Base-by-base conservation (phyloP, 2,113 vertebrate species). In the Spea multiplicata region DNA sequence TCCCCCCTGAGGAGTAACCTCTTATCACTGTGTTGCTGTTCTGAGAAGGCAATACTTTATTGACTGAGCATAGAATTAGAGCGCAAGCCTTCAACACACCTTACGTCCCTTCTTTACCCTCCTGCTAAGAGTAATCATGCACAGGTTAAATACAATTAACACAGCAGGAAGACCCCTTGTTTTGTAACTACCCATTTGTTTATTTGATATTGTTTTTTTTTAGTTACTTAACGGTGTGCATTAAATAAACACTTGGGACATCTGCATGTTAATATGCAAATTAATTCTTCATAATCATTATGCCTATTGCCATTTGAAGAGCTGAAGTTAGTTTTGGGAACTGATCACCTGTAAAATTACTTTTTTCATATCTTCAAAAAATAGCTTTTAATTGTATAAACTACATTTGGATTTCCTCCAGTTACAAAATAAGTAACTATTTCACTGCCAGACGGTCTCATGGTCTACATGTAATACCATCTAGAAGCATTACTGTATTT, bases 171-270 rank as follows among this genome's bases (percentile, higher is more conserved):
- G 48, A 16, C 16, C 4, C 52, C 59, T 67, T 80, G 71, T 80
- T 74, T 74, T 67, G 45, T 61, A 61, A 59, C 53, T 16, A 17
- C n/a, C n/a, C n/a, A n/a, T n/a, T n/a, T n/a, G n/a, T n/a, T n/a
- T n/a, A n/a, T n/a, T n/a, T n/a, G n/a, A n/a, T 66, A 80, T 80
- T 73, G 71, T 74, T 74, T 80, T 59, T 30, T 30, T 80, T 30
- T 68, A 80, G 74, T 80, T 80, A 80, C 71, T 14, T 71, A 61
- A 44, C 55, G 57, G 52, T 5, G 12, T 61, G 68, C 64, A 73
- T 73, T 74, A 74, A 73, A 80, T 80, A 80, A 80, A 80, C 70
- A 74, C 71, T 78, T 74, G 71, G 73, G 50, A 80, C 78, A 80
- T 71, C 78, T 80, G 78, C 78, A 44, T 68, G 47, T 74, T 74